Percentiles rank a stretch among this genome's conserved stretches.
Evolutionary conservation across 2,888 invertebrate species (phyloP).

Genomic region (Hetaerina titia): DNA sequence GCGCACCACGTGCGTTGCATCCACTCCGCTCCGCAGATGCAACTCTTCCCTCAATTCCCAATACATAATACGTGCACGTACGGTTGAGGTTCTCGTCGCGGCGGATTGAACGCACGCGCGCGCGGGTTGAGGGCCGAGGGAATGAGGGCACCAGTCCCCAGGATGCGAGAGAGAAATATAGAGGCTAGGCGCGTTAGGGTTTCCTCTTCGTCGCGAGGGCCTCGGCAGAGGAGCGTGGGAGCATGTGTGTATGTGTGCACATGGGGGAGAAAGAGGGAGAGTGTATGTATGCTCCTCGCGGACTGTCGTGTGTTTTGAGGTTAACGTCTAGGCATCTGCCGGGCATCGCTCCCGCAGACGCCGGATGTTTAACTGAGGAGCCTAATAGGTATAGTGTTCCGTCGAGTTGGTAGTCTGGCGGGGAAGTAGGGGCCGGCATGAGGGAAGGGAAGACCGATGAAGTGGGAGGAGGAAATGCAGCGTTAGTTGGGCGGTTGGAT

Average conservation of each 20-base stretch:
- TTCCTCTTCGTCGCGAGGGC: background rate
- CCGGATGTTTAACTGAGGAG: constrained; percentile 57
- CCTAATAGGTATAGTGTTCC: constrained; percentile 13
- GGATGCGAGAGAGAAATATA: background rate
- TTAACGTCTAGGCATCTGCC: constrained; percentile 43
- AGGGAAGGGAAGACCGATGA: background rate
- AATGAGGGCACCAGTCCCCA: background rate
- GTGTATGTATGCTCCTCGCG: background rate
- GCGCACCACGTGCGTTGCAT: constrained; percentile 2
- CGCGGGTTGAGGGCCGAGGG: background rate
- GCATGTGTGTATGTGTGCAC: background rate
- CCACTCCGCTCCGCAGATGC: background rate
- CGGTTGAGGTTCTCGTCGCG: background rate
- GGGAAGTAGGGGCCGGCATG: background rate
- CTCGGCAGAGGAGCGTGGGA: background rate
- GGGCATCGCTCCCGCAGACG: constrained; percentile 16
- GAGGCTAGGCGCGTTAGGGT: too few species aligned
- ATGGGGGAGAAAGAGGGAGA: background rate
- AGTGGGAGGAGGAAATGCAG: too few species aligned
- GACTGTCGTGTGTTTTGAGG: constrained; percentile 48
- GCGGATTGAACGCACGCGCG: background rate
- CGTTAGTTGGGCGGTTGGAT: too few species aligned
- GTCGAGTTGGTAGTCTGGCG: background rate
- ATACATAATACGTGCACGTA: constrained; percentile 9
- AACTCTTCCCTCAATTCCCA: background rate